Conservation (phyloP, 92 coral and sea anemone genomes). For the Paramuricea clavata region DNA sequence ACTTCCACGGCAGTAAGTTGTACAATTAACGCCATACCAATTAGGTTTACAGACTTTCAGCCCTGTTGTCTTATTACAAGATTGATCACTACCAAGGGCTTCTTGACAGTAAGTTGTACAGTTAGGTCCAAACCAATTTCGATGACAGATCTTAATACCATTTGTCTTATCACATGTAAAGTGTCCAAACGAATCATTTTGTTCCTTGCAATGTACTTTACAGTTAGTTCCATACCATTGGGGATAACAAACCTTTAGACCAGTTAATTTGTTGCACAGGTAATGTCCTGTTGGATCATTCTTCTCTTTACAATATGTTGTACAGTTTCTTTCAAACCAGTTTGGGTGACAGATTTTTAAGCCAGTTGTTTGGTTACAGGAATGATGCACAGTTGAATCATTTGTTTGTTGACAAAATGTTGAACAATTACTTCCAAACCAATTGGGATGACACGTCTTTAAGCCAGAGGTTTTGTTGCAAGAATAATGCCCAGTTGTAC, state of each 20-base stretch:
- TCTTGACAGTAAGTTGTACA: slow-evolving; percentile 39
- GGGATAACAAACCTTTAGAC: slow-evolving; percentile 66
- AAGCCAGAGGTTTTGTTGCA: slow-evolving; percentile 30
- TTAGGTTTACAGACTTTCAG: slow-evolving; percentile 31
- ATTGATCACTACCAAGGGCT: slow-evolving; percentile 36
- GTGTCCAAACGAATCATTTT: slow-evolving; percentile 55
- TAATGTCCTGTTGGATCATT: slow-evolving; percentile 65
- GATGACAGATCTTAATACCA: slow-evolving; percentile 32
- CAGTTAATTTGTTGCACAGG: slow-evolving; percentile 69
- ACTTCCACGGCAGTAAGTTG: background rate
- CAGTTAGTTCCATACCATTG: slow-evolving; percentile 70
- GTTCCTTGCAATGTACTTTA: slow-evolving; percentile 56
- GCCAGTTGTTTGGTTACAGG: slow-evolving; percentile 47
- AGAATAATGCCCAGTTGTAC: slow-evolving; percentile 25
- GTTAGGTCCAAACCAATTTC: slow-evolving; percentile 55
- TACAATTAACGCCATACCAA: slow-evolving; percentile 28
- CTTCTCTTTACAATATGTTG: slow-evolving; percentile 1
- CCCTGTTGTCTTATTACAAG: slow-evolving; percentile 30
- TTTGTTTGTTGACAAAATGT: slow-evolving; percentile 15
- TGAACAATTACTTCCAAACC: slow-evolving; percentile 33
- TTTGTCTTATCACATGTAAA: slow-evolving; percentile 19
- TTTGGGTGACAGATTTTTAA: slow-evolving; percentile 34
- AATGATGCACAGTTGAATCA: slow-evolving; percentile 31
- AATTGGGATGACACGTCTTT: slow-evolving; percentile 11
- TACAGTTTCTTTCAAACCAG: slow-evolving; percentile 25